These are phyloP conservation scores for Kryptolebias marmoratus DNA, from an alignment of 2,113 vertebrate genomes.

Conservation along the genomic window DNA sequence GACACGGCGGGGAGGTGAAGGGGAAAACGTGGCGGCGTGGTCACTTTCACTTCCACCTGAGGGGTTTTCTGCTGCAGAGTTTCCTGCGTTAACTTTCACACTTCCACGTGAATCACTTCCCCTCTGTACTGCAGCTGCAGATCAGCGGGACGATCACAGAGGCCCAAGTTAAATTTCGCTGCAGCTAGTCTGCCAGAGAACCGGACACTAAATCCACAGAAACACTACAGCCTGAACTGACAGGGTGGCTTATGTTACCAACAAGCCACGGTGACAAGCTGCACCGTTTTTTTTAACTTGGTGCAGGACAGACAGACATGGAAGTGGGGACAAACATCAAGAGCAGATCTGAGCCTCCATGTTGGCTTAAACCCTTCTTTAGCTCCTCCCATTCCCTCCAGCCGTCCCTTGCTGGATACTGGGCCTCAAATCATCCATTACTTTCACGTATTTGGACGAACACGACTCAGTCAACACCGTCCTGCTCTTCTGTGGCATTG, in stretches of 20 bases:
- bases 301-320: conserved; percentile 6
- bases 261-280: background rate
- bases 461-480: too few species aligned
- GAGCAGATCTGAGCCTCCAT: background rate
- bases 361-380: too few species aligned
- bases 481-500: too few species aligned
- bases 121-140: background rate
- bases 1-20: conserved; percentile 10
- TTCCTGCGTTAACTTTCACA: background rate
- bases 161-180: too few species aligned
- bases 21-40: background rate
- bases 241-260: conserved; percentile 6
- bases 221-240: conserved; percentile 14
- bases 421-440: too few species aligned
- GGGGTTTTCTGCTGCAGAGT: background rate
- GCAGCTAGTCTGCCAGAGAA: background rate
- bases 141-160: background rate
- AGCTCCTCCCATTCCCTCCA: too few species aligned
- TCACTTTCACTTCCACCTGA: conserved; percentile 68
- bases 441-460: too few species aligned
- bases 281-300: conserved; percentile 7
- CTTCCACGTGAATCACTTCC: background rate
- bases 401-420: too few species aligned
- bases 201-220: background rate
- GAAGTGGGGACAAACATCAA: conserved; percentile 9